These are phyloP conservation scores for Synergus umbraculus DNA, from an alignment of 2,888 invertebrate species.

Conservation along the genomic window DNA sequence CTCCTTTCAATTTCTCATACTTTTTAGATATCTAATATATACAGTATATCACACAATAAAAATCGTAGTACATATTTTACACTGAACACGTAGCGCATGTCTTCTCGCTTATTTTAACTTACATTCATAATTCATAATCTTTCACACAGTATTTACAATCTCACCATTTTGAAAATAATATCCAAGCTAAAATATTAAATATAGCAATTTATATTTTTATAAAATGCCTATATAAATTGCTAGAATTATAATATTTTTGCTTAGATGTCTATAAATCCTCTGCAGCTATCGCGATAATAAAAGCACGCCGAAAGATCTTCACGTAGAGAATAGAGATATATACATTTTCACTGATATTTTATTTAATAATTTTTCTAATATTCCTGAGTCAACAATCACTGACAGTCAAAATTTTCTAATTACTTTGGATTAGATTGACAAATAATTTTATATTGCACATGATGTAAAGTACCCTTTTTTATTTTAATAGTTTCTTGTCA, in stretches of 20 bases:
- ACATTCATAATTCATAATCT: not conserved
- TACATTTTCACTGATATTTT: constrained; percentile 8
- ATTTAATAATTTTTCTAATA: constrained; percentile 11
- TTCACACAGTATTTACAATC: constrained; percentile 46
- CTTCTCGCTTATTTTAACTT: not conserved
- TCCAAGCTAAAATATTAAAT: constrained; percentile 26
- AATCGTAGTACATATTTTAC: constrained; percentile 69
- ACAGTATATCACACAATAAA: constrained; percentile 74
- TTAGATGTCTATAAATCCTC: constrained; percentile 32
- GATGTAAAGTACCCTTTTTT: not conserved
- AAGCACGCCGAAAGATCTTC: constrained; percentile 11
- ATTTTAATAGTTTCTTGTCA: no score
- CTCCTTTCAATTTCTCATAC: constrained; percentile 21
- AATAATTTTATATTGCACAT: constrained; percentile 7
- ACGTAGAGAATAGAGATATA: not conserved
- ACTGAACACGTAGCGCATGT: constrained; percentile 55
- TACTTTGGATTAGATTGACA: not conserved
- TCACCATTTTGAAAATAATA: constrained; percentile 41
- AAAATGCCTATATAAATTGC: constrained; percentile 17
- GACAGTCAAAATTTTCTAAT: not conserved
- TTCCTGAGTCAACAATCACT: constrained; percentile 2
- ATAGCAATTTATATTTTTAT: constrained; percentile 8
- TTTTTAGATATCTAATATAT: constrained; percentile 63
- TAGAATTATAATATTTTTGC: constrained; percentile 36
- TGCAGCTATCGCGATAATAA: constrained; percentile 42